These are phyloP conservation scores for Thecocarcelia acutangulata DNA, from an alignment of 2,888 invertebrate species.

Conservation along the genomic window DNA sequence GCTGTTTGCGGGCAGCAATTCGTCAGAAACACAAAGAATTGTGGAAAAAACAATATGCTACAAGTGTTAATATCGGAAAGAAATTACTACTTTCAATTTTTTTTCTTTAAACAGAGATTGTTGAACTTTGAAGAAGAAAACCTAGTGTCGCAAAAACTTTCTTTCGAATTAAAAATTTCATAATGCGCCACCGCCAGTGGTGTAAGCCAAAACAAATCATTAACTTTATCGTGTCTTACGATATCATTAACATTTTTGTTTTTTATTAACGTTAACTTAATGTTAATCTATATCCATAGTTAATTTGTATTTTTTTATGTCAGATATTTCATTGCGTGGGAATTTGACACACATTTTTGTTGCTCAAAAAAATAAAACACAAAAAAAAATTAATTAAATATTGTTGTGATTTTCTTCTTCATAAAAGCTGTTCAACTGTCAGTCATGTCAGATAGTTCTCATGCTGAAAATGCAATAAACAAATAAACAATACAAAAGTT, in stretches of 20 bases:
- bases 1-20: too few species aligned
- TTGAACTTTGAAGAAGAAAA: too few species aligned
- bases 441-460: constrained; percentile 2
- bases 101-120: too few species aligned
- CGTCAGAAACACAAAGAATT: too few species aligned
- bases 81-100: too few species aligned
- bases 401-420: constrained; percentile 19
- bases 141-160: constrained; percentile 13
- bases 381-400: constrained; percentile 23
- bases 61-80: too few species aligned
- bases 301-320: constrained; percentile 39
- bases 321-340: constrained; percentile 62
- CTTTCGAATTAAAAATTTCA: constrained; percentile 16
- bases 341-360: constrained; percentile 66
- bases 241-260: constrained; percentile 15
- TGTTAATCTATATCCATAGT: constrained; percentile 41
- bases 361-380: neutral
- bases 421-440: constrained; percentile 1
- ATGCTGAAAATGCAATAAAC: constrained; percentile 20
- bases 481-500: constrained; percentile 15
- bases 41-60: too few species aligned
- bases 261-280: constrained; percentile 35
- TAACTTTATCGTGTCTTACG: constrained; percentile 19
- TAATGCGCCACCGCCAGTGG: neutral
- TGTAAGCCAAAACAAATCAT: neutral